A percentile compares a stretch with the other conserved stretches of the same genome.
These are phyloP conservation scores for Gnathonemus longibarbis DNA, from an alignment of 2,113 vertebrate species.

Conservation along the genomic window DNA sequence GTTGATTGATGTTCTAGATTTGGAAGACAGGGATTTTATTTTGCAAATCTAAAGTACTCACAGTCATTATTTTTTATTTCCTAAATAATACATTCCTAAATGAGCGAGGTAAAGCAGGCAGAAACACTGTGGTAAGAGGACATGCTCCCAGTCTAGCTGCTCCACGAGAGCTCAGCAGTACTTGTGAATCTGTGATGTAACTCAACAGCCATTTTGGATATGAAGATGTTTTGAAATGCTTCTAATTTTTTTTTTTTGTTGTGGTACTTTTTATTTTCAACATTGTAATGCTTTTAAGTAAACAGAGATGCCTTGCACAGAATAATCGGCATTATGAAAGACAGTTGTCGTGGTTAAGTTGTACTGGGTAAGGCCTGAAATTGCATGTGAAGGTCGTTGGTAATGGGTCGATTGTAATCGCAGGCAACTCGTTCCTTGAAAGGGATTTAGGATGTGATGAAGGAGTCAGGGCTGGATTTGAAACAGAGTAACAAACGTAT, in stretches of 20 bases:
- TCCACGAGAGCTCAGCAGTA: not conserved
- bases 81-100: not conserved
- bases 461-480: not conserved
- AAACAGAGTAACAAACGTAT: not conserved
- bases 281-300: not conserved
- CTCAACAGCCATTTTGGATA: not conserved
- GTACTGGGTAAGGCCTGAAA: not conserved
- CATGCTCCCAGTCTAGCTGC: not conserved
- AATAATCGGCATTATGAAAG: not conserved
- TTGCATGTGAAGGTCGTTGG: not conserved
- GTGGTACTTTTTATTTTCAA: not conserved
- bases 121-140: not conserved
- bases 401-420: not conserved
- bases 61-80: not conserved
- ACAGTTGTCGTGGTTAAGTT: not conserved
- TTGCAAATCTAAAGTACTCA: not conserved
- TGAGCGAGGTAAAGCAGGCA: not conserved
- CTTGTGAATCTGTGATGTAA: slow-evolving; percentile 1
- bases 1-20: not conserved
- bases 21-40: not conserved
- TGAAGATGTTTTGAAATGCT: not conserved
- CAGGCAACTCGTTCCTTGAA: not conserved
- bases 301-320: not conserved
- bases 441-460: not conserved
- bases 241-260: not conserved